A percentile compares a stretch with the other conserved stretches of the same genome.
phyloP scores from a whole-genome alignment of 2,797 vertebrate genomes.

The Acrossocheilus fasciatus region DNA sequence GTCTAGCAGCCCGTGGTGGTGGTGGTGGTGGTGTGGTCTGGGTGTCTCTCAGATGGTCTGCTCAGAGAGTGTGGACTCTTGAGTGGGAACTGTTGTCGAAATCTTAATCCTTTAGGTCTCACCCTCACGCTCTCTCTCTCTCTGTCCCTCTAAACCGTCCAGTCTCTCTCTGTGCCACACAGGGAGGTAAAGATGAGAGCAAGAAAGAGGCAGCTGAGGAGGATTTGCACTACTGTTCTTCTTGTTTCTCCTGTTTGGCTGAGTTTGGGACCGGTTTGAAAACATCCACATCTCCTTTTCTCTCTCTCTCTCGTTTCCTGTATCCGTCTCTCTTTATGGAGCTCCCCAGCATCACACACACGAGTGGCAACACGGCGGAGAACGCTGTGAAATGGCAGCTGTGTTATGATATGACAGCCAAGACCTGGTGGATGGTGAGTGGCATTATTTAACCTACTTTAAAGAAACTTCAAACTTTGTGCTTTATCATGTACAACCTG shows the following conservation, averaged over 20 bases:
- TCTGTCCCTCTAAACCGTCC: constrained; percentile 52
- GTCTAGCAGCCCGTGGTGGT: constrained; percentile 55
- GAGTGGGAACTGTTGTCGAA: constrained; percentile 55
- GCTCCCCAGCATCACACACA: constrained; percentile 61
- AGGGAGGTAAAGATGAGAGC: constrained; percentile 63
- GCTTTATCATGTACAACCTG: background rate
- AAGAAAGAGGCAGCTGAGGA: constrained; percentile 55
- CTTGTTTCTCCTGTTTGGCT: constrained; percentile 32
- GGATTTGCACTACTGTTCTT: constrained; percentile 46
- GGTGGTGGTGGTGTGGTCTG: constrained; percentile 45
- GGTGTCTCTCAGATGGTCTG: constrained; percentile 41
- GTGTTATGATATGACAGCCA: constrained; percentile 86
- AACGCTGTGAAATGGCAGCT: constrained; percentile 88
- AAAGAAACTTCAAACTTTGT: background rate
- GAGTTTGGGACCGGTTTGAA: constrained; percentile 53
- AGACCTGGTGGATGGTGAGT: constrained; percentile 98
- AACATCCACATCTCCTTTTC: constrained; percentile 38
- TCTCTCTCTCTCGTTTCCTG: constrained; percentile 31
- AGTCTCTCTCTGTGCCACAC: constrained; percentile 50
- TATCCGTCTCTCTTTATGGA: constrained; percentile 60
- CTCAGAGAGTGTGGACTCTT: constrained; percentile 49
- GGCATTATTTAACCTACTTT: constrained; percentile 7
- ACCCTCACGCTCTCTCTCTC: constrained; percentile 47
- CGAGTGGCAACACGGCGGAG: constrained; percentile 64
- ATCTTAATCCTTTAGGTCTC: constrained; percentile 59